A percentile compares a stretch with the other conserved stretches of the same genome.
Evolutionary conservation across 2,888 invertebrate genomes (phyloP).

Genomic region (Argyra leucocephala): DNA sequence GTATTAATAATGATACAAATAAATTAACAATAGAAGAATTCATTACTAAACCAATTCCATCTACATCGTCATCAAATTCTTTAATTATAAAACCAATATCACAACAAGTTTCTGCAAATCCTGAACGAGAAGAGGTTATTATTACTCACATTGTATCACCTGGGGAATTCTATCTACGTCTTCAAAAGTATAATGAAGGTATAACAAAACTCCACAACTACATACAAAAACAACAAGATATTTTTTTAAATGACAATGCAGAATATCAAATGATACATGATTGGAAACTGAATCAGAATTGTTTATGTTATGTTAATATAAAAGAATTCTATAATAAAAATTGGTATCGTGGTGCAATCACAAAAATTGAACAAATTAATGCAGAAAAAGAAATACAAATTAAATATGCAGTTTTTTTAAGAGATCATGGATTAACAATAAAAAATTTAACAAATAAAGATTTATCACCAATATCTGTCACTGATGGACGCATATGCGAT

Average conservation of each 20-base stretch:
- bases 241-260: neutral
- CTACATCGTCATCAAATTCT: too few relatives aligned
- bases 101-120: slow-evolving; percentile 26
- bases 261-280: slow-evolving; percentile 17
- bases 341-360: slow-evolving; percentile 54
- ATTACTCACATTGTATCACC: slow-evolving; percentile 49
- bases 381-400: neutral
- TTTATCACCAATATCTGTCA: slow-evolving; percentile 46
- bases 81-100: neutral
- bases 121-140: slow-evolving; percentile 30
- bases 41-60: slow-evolving; percentile 9
- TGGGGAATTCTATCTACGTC: slow-evolving; percentile 52
- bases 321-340: slow-evolving; percentile 46
- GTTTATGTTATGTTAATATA: slow-evolving; percentile 44
- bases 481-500: slow-evolving; percentile 48
- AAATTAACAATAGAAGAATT: slow-evolving; percentile 17
- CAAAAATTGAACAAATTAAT: slow-evolving; percentile 22
- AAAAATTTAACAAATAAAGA: slow-evolving; percentile 44
- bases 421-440: slow-evolving; percentile 53
- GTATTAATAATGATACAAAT: neutral
- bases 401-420: slow-evolving; percentile 48
- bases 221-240: slow-evolving; percentile 43
- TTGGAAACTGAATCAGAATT: slow-evolving; percentile 49
- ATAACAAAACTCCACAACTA: slow-evolving; percentile 46
- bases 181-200: slow-evolving; percentile 44